phyloP scores from a whole-genome alignment of 2,888 invertebrate species.

The Trichacis sp. region DNA sequence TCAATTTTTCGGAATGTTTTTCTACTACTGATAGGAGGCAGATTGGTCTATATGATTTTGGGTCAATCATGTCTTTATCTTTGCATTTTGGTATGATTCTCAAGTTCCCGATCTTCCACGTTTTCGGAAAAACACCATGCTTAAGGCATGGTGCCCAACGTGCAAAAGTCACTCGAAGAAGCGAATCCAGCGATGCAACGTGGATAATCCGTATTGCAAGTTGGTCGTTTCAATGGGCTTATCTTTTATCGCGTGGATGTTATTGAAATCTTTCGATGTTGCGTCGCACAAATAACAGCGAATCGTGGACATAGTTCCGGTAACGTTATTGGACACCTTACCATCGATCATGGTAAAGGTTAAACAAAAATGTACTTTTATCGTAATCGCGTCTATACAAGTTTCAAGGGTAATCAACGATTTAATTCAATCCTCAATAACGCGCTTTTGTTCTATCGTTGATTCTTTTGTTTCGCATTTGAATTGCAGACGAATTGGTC shows the following conservation, averaged over 20 bases:
- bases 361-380: slow-evolving; percentile 1
- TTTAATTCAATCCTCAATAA: slow-evolving; percentile 28
- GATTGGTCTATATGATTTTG: too few relatives aligned
- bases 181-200: too few relatives aligned
- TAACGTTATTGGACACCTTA: slow-evolving; percentile 50
- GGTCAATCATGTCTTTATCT: too few relatives aligned
- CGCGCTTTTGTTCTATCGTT: slow-evolving; percentile 12
- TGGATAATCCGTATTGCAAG: too few relatives aligned
- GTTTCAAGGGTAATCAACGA: slow-evolving; percentile 15
- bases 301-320: slow-evolving; percentile 25
- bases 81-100: too few relatives aligned
- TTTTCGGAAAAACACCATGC: too few relatives aligned
- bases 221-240: too few relatives aligned
- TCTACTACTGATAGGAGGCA: too few relatives aligned
- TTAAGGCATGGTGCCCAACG: too few relatives aligned
- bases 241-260: slow-evolving; percentile 19
- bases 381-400: slow-evolving; percentile 16
- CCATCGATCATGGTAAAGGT: neutral
- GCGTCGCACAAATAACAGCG: slow-evolving; percentile 38
- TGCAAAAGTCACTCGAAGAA: too few relatives aligned
- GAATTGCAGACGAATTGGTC: slow-evolving; percentile 33
- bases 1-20: too few relatives aligned
- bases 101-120: too few relatives aligned
- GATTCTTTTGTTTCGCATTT: slow-evolving; percentile 14
- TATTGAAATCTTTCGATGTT: slow-evolving; percentile 35